These are phyloP conservation scores for Epicampocera succincta DNA, from an alignment of 2,888 invertebrate genomes.

Conservation along the genomic window DNA sequence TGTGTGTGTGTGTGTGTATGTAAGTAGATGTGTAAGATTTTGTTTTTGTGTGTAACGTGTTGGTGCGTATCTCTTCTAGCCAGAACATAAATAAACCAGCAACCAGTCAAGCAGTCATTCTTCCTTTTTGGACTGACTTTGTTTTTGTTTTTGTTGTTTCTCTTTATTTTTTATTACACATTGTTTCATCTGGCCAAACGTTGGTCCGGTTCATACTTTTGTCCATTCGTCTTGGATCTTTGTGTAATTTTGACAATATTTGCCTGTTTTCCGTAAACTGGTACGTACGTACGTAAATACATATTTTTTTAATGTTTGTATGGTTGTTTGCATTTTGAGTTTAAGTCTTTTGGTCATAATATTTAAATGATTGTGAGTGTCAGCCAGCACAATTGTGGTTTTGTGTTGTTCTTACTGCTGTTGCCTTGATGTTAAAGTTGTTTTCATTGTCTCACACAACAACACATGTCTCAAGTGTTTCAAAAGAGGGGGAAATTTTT, in stretches of 20 bases:
- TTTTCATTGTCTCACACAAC: no score
- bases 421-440: slow-evolving; percentile 47
- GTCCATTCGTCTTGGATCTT: slow-evolving; percentile 45
- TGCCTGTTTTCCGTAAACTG: slow-evolving; percentile 16
- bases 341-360: slow-evolving; percentile 61
- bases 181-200: slow-evolving; percentile 30
- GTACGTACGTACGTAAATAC: background rate
- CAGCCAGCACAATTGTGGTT: slow-evolving; percentile 53
- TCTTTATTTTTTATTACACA: slow-evolving; percentile 20
- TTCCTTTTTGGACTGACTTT: slow-evolving; percentile 5
- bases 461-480: slow-evolving; percentile 59
- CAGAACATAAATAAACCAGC: slow-evolving; percentile 36
- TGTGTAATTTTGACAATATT: slow-evolving; percentile 38
- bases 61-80: slow-evolving; percentile 21
- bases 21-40: background rate
- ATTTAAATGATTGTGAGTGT: slow-evolving; percentile 62
- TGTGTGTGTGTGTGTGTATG: background rate
- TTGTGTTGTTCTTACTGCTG: slow-evolving; percentile 52
- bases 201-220: slow-evolving; percentile 27
- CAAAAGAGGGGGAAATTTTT: slow-evolving; percentile 34
- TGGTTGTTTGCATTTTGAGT: slow-evolving; percentile 15
- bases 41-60: background rate
- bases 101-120: slow-evolving; percentile 37
- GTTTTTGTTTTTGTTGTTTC: background rate
- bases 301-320: slow-evolving; percentile 8